These are phyloP conservation scores for Nibea albiflora DNA, from an alignment of 2,113 vertebrate genomes.

Conservation along the genomic window DNA sequence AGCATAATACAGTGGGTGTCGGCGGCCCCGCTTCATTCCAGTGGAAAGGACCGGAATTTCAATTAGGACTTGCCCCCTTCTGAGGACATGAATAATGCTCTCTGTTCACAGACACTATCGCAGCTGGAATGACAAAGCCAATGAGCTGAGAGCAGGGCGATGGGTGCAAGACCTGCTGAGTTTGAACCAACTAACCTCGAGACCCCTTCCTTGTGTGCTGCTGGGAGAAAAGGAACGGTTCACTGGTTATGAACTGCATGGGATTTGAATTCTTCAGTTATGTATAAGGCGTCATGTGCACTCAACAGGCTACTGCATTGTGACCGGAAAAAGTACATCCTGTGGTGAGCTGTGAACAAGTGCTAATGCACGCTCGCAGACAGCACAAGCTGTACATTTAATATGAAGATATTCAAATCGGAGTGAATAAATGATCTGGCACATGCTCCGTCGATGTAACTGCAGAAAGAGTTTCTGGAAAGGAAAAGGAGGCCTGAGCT, in stretches of 20 bases:
- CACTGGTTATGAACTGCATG: constrained; percentile 50
- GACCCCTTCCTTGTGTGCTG: constrained; percentile 30
- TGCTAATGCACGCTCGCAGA: neutral
- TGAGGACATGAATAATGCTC: constrained; percentile 82
- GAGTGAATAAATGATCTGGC: neutral
- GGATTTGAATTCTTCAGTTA: constrained; percentile 65
- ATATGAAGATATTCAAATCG: neutral
- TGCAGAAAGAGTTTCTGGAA: constrained; percentile 38
- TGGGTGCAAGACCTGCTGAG: constrained; percentile 74
- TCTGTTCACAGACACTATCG: constrained; percentile 78
- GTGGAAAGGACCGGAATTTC: constrained; percentile 81
- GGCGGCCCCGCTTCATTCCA: constrained; percentile 68
- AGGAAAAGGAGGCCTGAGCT: constrained; percentile 68
- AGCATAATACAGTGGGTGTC: constrained; percentile 77
- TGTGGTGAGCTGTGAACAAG: constrained; percentile 27
- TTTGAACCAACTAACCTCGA: constrained; percentile 78
- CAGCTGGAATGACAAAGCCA: constrained; percentile 81
- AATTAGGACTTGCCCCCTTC: constrained; percentile 80
- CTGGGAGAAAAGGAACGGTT: constrained; percentile 57
- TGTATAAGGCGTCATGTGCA: constrained; percentile 48
- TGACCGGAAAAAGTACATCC: constrained; percentile 21
- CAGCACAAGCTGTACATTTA: neutral
- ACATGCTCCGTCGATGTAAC: constrained; percentile 15
- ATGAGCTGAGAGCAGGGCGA: constrained; percentile 69
- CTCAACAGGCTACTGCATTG: constrained; percentile 30